phyloP scores from a whole-genome alignment of 2,113 vertebrate species.

The Loxodonta africana region DNA sequence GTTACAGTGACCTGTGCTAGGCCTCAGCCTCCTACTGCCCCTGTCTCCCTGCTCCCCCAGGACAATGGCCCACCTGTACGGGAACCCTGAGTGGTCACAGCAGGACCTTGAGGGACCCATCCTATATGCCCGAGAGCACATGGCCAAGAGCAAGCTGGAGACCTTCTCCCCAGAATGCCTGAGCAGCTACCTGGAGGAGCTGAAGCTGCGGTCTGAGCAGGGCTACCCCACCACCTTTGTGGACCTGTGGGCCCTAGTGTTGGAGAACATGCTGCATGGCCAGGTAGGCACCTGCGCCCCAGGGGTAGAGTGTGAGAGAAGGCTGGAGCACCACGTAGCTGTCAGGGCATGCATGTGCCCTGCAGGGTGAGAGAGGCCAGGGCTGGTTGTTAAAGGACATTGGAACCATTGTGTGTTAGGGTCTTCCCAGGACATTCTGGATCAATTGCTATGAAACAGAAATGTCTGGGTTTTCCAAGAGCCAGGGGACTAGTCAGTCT shows the following conservation, averaged over 20 bases:
- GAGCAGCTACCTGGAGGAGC: slow-evolving; percentile 84
- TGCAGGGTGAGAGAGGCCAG: too few species aligned
- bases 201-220: slow-evolving; percentile 81
- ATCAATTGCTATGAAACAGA: neutral
- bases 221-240: slow-evolving; percentile 84
- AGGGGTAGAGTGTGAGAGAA: neutral
- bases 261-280: slow-evolving; percentile 80
- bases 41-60: slow-evolving; percentile 82
- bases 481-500: neutral
- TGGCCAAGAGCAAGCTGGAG: slow-evolving; percentile 86
- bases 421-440: slow-evolving; percentile 14
- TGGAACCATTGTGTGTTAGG: neutral
- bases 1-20: too few species aligned
- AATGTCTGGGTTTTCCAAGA: slow-evolving; percentile 14
- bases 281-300: slow-evolving; percentile 26
- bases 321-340: neutral
- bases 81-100: slow-evolving; percentile 91
- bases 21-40: neutral
- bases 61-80: slow-evolving; percentile 90
- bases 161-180: slow-evolving; percentile 84
- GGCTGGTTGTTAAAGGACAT: neutral
- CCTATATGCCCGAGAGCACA: slow-evolving; percentile 77
- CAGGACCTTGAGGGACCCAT: slow-evolving; percentile 84
- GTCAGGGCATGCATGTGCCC: fast-evolving
- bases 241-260: slow-evolving; percentile 90